Percentiles rank a stretch among this genome's conserved stretches.
These are phyloP conservation scores for Chydorus sphaericus DNA, from an alignment of 2,888 invertebrate species.

Conservation along the genomic window DNA sequence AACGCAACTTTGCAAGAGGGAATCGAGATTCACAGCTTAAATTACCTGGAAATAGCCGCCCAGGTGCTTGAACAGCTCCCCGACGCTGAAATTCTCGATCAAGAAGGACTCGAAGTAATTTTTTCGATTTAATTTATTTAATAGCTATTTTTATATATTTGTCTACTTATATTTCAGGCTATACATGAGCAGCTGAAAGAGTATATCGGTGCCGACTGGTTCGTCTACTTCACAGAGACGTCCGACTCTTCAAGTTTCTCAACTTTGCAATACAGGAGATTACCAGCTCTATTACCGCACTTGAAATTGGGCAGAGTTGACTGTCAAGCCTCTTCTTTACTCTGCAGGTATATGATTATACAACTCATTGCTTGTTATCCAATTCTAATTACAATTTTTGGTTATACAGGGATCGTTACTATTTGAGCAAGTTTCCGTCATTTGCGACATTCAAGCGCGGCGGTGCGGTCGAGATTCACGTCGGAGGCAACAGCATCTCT, in stretches of 20 bases:
- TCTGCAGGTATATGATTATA: constrained; percentile 44
- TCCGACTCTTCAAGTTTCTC: not conserved
- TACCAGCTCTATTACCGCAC: constrained; percentile 40
- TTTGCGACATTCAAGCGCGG: constrained; percentile 59
- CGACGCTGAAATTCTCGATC: constrained; percentile 40
- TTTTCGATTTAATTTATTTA: not conserved
- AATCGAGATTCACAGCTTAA: constrained; percentile 22
- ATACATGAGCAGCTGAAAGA: constrained; percentile 20
- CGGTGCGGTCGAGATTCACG: constrained; percentile 58
- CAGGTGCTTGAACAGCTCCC: constrained; percentile 44
- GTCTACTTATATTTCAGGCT: constrained; percentile 19
- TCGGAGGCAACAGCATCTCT: constrained; percentile 43
- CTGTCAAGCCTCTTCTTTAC: constrained; percentile 39
- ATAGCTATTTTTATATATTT: not conserved
- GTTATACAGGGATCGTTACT: not conserved
- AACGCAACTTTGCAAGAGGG: constrained; percentile 13
- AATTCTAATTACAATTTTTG: not conserved
- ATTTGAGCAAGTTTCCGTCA: constrained; percentile 38
- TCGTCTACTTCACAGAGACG: constrained; percentile 39
- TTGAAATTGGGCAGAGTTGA: constrained; percentile 44
- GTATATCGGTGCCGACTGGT: constrained; percentile 27
- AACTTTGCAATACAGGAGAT: constrained; percentile 27
- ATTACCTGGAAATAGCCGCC: constrained; percentile 40
- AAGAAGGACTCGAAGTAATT: constrained; percentile 42
- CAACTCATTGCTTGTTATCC: not conserved